phyloP scores from a whole-genome alignment of 2,888 invertebrate genomes.

The Mimachlamys varia region DNA sequence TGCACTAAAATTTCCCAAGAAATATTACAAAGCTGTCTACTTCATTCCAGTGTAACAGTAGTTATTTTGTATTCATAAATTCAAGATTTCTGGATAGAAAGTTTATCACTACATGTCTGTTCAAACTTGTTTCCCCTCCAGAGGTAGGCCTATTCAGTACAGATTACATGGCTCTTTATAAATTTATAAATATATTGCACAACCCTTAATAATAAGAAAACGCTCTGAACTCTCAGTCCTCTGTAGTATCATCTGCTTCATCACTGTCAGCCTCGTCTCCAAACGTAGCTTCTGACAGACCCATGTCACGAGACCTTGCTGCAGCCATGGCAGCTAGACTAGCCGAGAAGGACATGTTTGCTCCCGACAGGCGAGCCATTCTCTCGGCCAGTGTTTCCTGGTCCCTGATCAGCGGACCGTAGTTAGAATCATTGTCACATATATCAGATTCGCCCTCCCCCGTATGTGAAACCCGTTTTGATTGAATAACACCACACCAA shows the following conservation, averaged over 20 bases:
- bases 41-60: too few relatives aligned
- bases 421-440: neutral
- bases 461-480: neutral
- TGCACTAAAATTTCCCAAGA: too few relatives aligned
- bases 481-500: neutral
- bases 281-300: conserved; percentile 57
- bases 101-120: too few relatives aligned
- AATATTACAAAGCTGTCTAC: too few relatives aligned
- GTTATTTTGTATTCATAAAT: too few relatives aligned
- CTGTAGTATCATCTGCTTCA: conserved; percentile 43
- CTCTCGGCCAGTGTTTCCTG: conserved; percentile 49
- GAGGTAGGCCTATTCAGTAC: too few relatives aligned
- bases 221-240: neutral
- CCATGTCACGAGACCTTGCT: conserved; percentile 61
- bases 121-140: too few relatives aligned
- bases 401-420: neutral
- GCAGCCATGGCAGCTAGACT: conserved; percentile 68
- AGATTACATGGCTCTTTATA: too few relatives aligned
- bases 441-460: neutral
- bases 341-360: conserved; percentile 60
- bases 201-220: too few relatives aligned
- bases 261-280: conserved; percentile 61
- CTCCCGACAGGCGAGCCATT: conserved; percentile 56
- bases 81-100: too few relatives aligned
- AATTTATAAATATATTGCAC: too few relatives aligned